phyloP scores from a whole-genome alignment of 2,113 vertebrate genomes.

The Anarhynchus alexandrinus region DNA sequence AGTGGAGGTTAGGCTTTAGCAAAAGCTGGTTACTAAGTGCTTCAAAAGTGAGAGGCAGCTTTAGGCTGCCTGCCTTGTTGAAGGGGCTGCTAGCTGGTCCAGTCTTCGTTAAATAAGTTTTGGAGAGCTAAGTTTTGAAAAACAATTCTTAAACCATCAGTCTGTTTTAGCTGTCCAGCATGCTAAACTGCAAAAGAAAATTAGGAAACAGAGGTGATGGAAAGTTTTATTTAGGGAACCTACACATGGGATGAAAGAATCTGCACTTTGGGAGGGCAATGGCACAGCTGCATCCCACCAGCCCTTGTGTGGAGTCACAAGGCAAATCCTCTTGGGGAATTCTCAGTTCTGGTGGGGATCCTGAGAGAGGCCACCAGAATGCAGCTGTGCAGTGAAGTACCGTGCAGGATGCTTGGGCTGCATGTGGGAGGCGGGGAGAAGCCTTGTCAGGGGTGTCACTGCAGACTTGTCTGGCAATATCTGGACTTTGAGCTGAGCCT shows the following conservation, averaged over 20 bases:
- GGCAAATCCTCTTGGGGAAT: not conserved
- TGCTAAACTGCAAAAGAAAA: not conserved
- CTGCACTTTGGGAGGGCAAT: not conserved
- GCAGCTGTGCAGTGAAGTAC: no score
- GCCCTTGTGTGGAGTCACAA: not conserved
- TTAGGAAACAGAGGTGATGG: not conserved
- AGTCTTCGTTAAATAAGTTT: not conserved
- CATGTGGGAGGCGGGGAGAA: accelerated
- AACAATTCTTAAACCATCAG: not conserved
- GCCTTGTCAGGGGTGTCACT: not conserved
- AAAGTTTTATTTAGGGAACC: not conserved
- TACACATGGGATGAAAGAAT: not conserved
- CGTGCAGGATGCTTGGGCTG: not conserved
- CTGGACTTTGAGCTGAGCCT: not conserved
- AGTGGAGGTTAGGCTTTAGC: not conserved
- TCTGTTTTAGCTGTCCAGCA: not conserved
- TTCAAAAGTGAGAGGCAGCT: not conserved
- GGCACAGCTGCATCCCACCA: not conserved
- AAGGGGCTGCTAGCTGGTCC: not conserved
- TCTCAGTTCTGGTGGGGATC: no score
- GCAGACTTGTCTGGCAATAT: not conserved
- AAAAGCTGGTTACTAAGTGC: not conserved
- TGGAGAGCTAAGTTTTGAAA: not conserved
- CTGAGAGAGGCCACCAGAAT: no score
- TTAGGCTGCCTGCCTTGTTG: not conserved